Percentiles rank a stretch among this genome's conserved stretches.
Conservation (phyloP, 2,888 invertebrate genomes). For the Euzophera pinguis region DNA sequence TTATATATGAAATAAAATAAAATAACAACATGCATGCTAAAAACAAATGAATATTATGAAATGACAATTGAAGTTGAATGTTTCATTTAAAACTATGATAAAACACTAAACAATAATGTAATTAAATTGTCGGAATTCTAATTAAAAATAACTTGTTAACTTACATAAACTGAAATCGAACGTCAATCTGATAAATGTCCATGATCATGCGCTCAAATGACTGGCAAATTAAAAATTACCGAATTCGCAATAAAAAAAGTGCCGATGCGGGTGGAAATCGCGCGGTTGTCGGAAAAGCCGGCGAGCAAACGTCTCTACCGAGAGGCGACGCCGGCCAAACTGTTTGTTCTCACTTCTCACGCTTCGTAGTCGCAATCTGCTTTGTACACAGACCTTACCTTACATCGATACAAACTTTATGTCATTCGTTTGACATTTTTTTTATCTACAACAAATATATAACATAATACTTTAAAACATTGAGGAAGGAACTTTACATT, state of each 20-base stretch:
- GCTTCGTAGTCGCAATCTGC: constrained; percentile 13
- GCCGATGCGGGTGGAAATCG: background rate
- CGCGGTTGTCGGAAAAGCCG: background rate
- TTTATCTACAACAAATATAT: no score
- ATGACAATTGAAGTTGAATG: no score
- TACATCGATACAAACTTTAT: background rate
- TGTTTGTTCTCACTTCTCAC: constrained; percentile 13
- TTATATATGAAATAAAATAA: no score
- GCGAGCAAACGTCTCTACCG: constrained; percentile 24
- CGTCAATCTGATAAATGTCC: background rate
- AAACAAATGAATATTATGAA: no score
- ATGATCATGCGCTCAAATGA: constrained; percentile 9
- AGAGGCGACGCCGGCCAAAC: constrained; percentile 27
- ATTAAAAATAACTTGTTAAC: background rate
- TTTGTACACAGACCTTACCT: background rate
- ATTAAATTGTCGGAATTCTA: no score
- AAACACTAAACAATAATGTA: no score
- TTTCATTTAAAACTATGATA: no score
- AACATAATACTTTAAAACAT: no score
- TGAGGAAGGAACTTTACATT: no score
- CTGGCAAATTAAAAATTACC: background rate
- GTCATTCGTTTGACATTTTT: no score
- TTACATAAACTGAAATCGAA: background rate
- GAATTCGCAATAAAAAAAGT: background rate
- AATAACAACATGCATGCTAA: no score